phyloP scores from a whole-genome alignment of 2,113 vertebrate species.

The Podarcis cretensis region DNA sequence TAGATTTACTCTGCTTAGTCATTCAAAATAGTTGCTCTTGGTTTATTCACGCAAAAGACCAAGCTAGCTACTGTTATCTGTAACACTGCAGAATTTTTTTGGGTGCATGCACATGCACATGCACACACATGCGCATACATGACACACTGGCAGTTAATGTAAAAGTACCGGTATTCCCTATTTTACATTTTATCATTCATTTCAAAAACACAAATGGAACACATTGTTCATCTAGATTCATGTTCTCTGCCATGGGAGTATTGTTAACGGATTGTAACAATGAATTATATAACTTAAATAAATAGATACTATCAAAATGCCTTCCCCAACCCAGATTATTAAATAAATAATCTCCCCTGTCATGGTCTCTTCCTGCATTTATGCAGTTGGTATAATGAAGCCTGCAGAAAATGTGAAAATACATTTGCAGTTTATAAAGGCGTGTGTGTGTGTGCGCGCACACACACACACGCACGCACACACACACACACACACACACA shows the following conservation, averaged over 20 bases:
- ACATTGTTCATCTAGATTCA: too few species aligned
- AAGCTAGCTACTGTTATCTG: background rate
- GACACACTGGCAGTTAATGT: background rate
- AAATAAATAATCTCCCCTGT: background rate
- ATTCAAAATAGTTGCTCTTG: background rate
- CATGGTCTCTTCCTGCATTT: background rate
- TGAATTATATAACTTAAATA: too few species aligned
- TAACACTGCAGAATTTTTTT: background rate
- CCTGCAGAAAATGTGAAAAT: background rate
- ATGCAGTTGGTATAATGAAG: background rate
- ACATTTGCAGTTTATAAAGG: background rate
- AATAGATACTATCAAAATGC: too few species aligned
- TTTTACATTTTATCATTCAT: background rate
- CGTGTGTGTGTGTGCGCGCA: too few species aligned
- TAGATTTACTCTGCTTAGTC: background rate
- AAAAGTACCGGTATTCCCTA: background rate
- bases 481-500: too few species aligned
- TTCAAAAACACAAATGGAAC: too few species aligned
- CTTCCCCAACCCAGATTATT: background rate
- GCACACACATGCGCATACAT: background rate
- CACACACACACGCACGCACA: too few species aligned
- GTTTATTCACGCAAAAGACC: background rate
- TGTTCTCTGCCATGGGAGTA: too few species aligned
- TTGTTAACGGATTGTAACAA: too few species aligned
- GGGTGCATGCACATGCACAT: background rate